Conservation (phyloP, 1,140 invertebrate species). For the Triops longicaudatus region DNA sequence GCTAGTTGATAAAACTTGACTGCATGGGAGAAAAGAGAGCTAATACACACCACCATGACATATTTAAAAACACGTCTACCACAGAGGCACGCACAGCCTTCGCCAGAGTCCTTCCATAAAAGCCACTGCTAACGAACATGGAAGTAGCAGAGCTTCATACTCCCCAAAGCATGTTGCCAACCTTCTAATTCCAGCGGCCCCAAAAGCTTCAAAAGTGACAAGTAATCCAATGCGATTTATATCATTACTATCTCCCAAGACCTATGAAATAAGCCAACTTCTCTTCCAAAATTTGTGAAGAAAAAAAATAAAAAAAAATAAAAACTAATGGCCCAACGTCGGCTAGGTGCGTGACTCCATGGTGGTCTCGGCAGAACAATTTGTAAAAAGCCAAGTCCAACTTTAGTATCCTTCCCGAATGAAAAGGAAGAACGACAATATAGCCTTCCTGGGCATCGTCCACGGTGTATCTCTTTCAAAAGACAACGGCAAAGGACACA, state of each 20-base stretch:
- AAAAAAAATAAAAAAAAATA: not conserved
- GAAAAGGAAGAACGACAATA: not conserved
- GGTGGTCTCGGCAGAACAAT: slow-evolving; percentile 5
- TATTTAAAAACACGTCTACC: too few species aligned
- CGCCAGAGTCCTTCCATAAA: too few species aligned
- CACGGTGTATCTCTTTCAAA: not conserved
- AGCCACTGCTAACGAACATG: too few species aligned
- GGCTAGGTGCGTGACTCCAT: slow-evolving; percentile 9
- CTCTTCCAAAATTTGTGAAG: not conserved
- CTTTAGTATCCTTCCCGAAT: not conserved
- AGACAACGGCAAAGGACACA: not conserved
- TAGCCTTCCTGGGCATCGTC: not conserved
- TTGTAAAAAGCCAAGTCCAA: not conserved
- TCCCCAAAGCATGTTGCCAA: too few species aligned
- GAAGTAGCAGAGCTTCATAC: too few species aligned
- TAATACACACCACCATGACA: too few species aligned
- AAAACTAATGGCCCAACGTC: not conserved
- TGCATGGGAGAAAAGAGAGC: too few species aligned
- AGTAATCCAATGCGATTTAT: not conserved
- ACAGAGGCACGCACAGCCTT: too few species aligned
- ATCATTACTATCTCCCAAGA: not conserved
- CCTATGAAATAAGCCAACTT: not conserved
- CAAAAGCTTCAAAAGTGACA: not conserved
- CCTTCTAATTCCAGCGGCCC: too few species aligned
- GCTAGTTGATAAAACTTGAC: too few species aligned